Evolutionary conservation across 1,140 invertebrate species (phyloP).

Genomic region (Uloborus diversus): DNA sequence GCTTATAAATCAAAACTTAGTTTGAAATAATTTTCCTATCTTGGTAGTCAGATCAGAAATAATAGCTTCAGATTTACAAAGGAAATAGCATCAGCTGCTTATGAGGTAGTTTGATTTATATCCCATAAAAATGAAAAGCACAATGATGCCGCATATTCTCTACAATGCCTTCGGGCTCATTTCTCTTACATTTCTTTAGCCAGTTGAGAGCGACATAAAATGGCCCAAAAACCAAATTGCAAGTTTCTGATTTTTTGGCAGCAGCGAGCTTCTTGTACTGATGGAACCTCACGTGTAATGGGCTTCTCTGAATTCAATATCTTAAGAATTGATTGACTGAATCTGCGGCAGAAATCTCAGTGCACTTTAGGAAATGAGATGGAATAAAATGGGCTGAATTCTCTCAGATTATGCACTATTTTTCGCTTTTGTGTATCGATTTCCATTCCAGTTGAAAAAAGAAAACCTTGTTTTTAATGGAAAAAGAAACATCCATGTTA

Average conservation of each 20-base stretch:
- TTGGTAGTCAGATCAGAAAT: too few relatives aligned
- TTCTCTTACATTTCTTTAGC: background rate
- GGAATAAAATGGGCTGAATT: conserved; percentile 26
- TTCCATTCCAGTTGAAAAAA: too few relatives aligned
- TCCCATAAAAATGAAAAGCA: too few relatives aligned
- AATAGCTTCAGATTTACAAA: too few relatives aligned
- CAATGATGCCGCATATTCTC: too few relatives aligned
- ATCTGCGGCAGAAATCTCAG: conserved; percentile 21
- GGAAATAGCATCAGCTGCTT: too few relatives aligned
- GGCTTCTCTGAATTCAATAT: background rate
- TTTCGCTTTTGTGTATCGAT: background rate
- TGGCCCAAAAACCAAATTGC: background rate
- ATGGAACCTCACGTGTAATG: background rate
- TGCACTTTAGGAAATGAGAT: conserved; percentile 26
- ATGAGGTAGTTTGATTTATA: too few relatives aligned
- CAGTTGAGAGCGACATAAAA: background rate
- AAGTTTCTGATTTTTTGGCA: background rate
- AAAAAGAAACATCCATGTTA: background rate
- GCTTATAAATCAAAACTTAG: too few relatives aligned
- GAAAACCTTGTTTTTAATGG: conserved; percentile 2
- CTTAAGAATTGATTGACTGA: conserved; percentile 36
- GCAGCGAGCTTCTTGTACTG: background rate
- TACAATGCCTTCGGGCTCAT: too few relatives aligned
- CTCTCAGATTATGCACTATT: background rate
- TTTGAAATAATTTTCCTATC: too few relatives aligned